Evolutionary conservation across 2,888 invertebrate genomes (phyloP).

Genomic region (Cryptus armator): DNA sequence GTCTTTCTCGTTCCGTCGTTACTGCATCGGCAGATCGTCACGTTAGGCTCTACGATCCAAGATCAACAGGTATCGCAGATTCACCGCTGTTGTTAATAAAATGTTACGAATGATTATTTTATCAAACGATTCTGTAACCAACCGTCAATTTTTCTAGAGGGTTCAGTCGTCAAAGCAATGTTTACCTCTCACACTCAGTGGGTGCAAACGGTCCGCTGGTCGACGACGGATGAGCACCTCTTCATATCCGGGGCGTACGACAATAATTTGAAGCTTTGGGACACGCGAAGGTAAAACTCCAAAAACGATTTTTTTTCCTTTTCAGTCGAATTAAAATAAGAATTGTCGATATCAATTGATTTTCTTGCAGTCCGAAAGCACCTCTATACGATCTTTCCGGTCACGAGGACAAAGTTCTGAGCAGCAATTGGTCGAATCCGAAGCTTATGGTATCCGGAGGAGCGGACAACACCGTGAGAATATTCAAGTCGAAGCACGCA

Average conservation of each 20-base stretch:
- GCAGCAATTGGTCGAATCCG: conserved; percentile 97
- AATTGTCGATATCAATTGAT: conserved; percentile 13
- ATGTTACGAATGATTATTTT: background rate
- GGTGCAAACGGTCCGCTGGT: conserved; percentile 97
- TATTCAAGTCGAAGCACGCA: conserved; percentile 90
- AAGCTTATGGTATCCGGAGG: conserved; percentile 95
- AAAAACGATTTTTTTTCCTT: conserved; percentile 64
- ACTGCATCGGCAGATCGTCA: conserved; percentile 97
- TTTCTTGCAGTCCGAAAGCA: conserved; percentile 91
- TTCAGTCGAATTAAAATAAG: background rate
- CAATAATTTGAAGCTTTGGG: conserved; percentile 97
- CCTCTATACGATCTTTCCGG: conserved; percentile 97
- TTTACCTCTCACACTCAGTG: conserved; percentile 96
- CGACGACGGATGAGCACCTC: conserved; percentile 91
- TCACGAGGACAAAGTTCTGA: conserved; percentile 96
- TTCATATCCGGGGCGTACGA: conserved; percentile 98
- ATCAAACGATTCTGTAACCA: background rate
- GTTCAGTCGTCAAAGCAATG: conserved; percentile 93
- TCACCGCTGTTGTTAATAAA: background rate
- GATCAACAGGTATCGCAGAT: conserved; percentile 90
- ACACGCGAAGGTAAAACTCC: conserved; percentile 91
- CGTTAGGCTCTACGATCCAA: conserved; percentile 96
- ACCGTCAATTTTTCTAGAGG: conserved; percentile 88
- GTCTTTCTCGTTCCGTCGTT: conserved; percentile 90
- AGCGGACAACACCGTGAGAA: conserved; percentile 96